Evolutionary conservation across 2,797 vertebrate species (phyloP).

Genomic region (Hylomyscus alleni): DNA sequence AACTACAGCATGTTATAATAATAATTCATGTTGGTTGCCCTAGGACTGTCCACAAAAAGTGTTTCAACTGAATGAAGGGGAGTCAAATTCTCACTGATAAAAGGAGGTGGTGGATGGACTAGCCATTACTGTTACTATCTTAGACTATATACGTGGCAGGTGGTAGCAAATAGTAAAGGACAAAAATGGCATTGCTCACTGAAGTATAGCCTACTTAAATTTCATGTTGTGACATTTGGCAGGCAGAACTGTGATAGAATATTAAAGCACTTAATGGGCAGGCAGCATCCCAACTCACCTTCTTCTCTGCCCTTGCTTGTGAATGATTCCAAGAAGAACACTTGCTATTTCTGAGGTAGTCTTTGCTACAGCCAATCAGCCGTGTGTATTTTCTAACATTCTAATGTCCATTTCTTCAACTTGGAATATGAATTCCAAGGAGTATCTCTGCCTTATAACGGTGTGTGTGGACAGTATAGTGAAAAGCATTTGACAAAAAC

Average conservation of each 20-base stretch:
- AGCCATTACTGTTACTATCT: conserved; percentile 60
- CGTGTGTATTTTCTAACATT: conserved; percentile 74
- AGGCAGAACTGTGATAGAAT: conserved; percentile 77
- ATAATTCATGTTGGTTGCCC: conserved; percentile 48
- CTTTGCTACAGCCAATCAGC: conserved; percentile 71
- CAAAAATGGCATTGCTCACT: conserved; percentile 71
- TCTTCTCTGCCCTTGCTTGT: conserved; percentile 73
- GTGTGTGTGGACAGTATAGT: conserved; percentile 19
- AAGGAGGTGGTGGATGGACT: conserved; percentile 18
- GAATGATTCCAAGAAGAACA: conserved; percentile 68
- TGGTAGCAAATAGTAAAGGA: conserved; percentile 63
- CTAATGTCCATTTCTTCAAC: conserved; percentile 43
- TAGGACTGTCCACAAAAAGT: conserved; percentile 47
- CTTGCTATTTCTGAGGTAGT: conserved; percentile 76
- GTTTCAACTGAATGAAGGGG: conserved; percentile 33
- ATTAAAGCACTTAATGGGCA: conserved; percentile 75
- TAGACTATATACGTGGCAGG: conserved; percentile 28
- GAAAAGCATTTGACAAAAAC: conserved; percentile 12
- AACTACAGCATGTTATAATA: background rate
- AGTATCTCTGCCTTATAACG: conserved; percentile 46
- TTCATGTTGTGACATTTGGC: conserved; percentile 76
- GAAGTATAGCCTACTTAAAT: conserved; percentile 72
- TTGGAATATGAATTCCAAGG: conserved; percentile 57
- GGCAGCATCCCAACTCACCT: conserved; percentile 74
- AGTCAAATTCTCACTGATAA: conserved; percentile 13